Conservation (phyloP, 2,797 vertebrate genomes). For the Potorous gilbertii region DNA sequence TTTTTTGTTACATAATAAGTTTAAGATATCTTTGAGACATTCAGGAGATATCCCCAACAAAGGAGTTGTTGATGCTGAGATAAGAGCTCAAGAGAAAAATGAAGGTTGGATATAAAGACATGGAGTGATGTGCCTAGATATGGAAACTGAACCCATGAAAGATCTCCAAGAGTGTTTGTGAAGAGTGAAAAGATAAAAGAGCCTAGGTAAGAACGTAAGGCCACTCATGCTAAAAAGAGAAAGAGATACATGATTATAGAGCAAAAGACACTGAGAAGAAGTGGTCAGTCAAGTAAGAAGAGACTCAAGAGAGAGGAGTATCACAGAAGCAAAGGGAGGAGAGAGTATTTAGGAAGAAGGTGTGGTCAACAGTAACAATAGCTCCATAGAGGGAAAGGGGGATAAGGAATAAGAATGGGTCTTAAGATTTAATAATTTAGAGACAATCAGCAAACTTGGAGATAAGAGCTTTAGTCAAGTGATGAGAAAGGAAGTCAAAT, state of each 20-base stretch:
- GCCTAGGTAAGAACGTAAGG: neutral
- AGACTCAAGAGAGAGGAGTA: neutral
- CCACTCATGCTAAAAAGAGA: neutral
- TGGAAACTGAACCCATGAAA: neutral
- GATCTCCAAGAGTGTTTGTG: neutral
- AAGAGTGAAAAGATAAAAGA: neutral
- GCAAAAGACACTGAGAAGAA: neutral
- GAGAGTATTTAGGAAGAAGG: neutral
- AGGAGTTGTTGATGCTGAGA: neutral
- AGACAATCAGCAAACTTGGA: neutral
- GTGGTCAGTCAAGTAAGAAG: neutral
- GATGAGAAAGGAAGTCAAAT: neutral
- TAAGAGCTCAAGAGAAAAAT: neutral
- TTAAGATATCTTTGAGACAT: neutral
- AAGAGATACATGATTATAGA: neutral
- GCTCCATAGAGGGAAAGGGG: no score
- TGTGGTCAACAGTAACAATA: no score
- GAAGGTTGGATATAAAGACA: neutral
- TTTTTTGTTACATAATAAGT: neutral
- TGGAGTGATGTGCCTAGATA: neutral
- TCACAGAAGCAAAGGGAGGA: neutral
- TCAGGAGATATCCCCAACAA: neutral
- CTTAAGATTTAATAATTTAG: neutral
- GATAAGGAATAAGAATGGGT: neutral
- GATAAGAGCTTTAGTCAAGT: neutral